These are phyloP conservation scores for Hydrochoerus hydrochaeris DNA, from an alignment of 2,113 vertebrate genomes.

Conservation along the genomic window DNA sequence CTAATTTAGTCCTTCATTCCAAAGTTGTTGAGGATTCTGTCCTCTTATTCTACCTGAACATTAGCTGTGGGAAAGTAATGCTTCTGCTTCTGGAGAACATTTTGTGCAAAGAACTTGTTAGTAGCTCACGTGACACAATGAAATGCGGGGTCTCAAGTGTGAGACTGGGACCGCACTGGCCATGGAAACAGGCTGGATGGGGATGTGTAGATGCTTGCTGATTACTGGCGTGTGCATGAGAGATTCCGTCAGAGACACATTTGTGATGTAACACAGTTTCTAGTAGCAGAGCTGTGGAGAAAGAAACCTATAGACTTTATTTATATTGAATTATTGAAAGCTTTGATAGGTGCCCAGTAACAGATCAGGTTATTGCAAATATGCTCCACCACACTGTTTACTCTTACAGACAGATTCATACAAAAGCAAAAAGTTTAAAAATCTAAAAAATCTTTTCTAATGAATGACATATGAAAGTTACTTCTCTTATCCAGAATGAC, in stretches of 20 bases:
- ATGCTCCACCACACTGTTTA: not conserved
- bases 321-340: not conserved
- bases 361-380: not conserved
- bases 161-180: not conserved
- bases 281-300: not conserved
- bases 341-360: not conserved
- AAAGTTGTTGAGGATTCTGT: not conserved
- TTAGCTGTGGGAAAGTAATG: not conserved
- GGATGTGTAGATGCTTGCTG: not conserved
- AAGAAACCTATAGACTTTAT: not conserved
- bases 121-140: not conserved
- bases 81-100: not conserved
- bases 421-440: not conserved
- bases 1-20: not conserved
- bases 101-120: not conserved
- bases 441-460: not conserved
- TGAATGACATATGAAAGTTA: slow-evolving; percentile 39
- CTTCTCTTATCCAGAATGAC: slow-evolving; percentile 32
- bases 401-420: not conserved
- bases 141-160: not conserved
- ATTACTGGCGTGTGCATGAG: not conserved
- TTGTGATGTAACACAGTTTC: not conserved
- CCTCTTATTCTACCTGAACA: not conserved
- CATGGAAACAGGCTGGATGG: not conserved
- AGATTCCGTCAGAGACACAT: not conserved